phyloP scores from a whole-genome alignment of 2,888 invertebrate genomes.

The Rhagium mordax region DNA sequence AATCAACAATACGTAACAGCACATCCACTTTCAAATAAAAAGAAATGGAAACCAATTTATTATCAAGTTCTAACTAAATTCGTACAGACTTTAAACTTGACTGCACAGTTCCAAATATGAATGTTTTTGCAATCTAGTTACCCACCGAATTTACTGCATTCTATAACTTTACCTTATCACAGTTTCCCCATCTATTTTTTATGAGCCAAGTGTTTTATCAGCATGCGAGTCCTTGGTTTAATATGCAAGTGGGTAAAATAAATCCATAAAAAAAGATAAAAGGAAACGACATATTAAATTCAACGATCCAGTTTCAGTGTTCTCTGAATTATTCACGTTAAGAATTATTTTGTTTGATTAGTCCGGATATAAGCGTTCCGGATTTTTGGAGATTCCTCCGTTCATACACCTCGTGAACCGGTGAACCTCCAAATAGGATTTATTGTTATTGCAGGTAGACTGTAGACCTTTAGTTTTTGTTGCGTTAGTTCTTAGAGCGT shows the following conservation, averaged over 20 bases:
- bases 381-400: conserved; percentile 15
- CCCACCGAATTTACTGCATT: not conserved
- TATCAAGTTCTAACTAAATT: not conserved
- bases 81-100: not conserved
- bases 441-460: conserved; percentile 20
- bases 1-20: too few relatives aligned
- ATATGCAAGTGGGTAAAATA: not conserved
- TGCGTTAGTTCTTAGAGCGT: conserved; percentile 2
- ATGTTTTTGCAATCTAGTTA: not conserved
- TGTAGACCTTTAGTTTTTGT: conserved; percentile 26
- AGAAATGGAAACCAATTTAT: not conserved
- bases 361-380: conserved; percentile 26
- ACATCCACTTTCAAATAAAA: not conserved
- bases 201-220: not conserved
- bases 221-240: not conserved
- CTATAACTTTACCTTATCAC: not conserved
- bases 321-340: conserved; percentile 19
- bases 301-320: not conserved
- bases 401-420: conserved; percentile 24
- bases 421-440: conserved; percentile 19
- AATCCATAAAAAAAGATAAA: not conserved
- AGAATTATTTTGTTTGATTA: conserved; percentile 4
- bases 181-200: not conserved
- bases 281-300: conserved; percentile 10
- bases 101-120: not conserved